Base-by-base conservation (phyloP, 2,888 invertebrate species). In the Pammene fasciana region DNA sequence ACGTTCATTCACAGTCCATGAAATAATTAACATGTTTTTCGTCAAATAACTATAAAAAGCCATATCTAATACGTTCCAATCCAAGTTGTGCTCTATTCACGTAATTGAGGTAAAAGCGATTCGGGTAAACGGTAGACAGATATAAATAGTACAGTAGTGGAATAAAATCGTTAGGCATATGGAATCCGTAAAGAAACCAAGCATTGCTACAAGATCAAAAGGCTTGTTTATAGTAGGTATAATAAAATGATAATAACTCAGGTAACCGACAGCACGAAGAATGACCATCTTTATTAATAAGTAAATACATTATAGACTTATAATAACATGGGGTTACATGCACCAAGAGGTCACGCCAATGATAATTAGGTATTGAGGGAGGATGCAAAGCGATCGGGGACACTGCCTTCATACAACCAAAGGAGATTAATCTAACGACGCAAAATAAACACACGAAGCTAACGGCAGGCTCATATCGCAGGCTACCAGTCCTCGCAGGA, bases 291-390 rank as follows among this genome's bases (percentile, higher is more conserved):
- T 74, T 71, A 75, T 68, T 75, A 78, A 74, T 77, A 78, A 73
- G 73, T 78, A 77, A 74, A 75, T 82, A 81, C 79, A 81, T 80
- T 79, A 78, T 79, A 78, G 78, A 85, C 81, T 82, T 86, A 86
- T 87, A 86, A 83, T 76, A 78, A 82, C 87, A 86, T 81, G 80
- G 86, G 87, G 84, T 77, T 83, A 80, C 93, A 93, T 93, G 93
- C 93, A 89, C 93, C 93, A 92, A 93, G 93, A 93, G 85, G 93
- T 91, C 93, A 93, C 93, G 93, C 93, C 93, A 93, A 90, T 86
- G 85, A 88, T 88, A 88, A 81, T 85, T 81, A 85, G 85, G 81
- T 87, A 82, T 76, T 84, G 75, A 79, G 89, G 90, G 86, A 83
- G 86, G 91, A 93, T 92, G 92, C 92, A 92, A 92, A 93, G 92